Percentiles rank a stretch among this genome's conserved stretches.
These are phyloP conservation scores for Glomeris marginata DNA, from an alignment of 2,888 invertebrate genomes.

Conservation along the genomic window DNA sequence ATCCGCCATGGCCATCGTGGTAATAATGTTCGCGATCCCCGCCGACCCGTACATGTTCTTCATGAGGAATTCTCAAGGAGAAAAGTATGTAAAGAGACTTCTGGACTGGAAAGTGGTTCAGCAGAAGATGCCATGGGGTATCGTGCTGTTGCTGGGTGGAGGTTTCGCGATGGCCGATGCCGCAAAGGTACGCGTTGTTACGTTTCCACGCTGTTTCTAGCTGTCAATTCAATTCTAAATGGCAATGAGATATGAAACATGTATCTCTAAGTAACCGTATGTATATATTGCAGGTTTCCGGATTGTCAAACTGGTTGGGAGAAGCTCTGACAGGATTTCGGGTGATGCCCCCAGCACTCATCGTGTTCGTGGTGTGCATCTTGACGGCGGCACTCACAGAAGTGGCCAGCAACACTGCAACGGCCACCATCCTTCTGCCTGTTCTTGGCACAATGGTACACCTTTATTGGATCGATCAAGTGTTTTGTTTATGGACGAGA, in stretches of 20 bases:
- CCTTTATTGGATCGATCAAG: background rate
- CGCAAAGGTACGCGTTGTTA: slow-evolving; percentile 37
- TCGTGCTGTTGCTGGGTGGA: slow-evolving; percentile 71
- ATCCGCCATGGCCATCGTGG: slow-evolving; percentile 30
- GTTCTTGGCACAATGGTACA: slow-evolving; percentile 51
- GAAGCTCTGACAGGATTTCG: slow-evolving; percentile 48
- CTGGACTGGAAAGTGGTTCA: slow-evolving; percentile 60
- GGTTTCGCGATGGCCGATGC: slow-evolving; percentile 84
- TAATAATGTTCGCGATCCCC: slow-evolving; percentile 26
- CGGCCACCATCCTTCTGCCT: slow-evolving; percentile 73
- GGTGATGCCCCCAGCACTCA: slow-evolving; percentile 44
- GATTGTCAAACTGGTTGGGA: slow-evolving; percentile 61
- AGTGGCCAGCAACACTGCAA: slow-evolving; percentile 79
- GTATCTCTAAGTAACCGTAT: too few species aligned
- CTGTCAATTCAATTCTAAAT: too few species aligned
- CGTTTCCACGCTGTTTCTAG: too few species aligned
- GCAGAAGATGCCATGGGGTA: slow-evolving; percentile 77
- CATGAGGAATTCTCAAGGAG: too few species aligned
- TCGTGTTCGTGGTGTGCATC: slow-evolving; percentile 57
- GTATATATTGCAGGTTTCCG: slow-evolving; percentile 38
- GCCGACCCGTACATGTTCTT: background rate
- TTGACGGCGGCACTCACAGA: slow-evolving; percentile 72
- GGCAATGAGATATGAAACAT: too few species aligned
- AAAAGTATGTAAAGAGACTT: slow-evolving; percentile 5
- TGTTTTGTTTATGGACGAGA: background rate